These are phyloP conservation scores for Lepeophtheirus salmonis DNA, from an alignment of 1,140 invertebrate species.

Conservation along the genomic window DNA sequence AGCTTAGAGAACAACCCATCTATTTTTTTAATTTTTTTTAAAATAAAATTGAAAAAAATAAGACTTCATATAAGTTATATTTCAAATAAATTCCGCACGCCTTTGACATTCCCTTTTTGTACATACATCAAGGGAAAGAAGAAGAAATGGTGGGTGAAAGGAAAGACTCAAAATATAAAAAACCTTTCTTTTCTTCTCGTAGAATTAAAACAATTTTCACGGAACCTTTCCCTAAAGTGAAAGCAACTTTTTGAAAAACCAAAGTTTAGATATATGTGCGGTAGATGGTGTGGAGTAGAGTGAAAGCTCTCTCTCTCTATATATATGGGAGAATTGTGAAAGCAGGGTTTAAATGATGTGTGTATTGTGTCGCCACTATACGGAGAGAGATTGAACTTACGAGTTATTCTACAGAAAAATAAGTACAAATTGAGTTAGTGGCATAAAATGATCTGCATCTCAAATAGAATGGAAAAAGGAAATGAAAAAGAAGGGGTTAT, in stretches of 20 bases:
- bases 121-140: too few relatives aligned
- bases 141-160: too few relatives aligned
- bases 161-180: too few relatives aligned
- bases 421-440: not conserved
- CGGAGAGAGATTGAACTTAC: not conserved
- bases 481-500: not conserved
- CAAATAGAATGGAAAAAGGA: not conserved
- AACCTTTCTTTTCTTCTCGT: not conserved
- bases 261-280: not conserved
- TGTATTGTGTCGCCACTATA: not conserved
- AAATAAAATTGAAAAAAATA: not conserved
- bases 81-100: not conserved
- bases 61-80: not conserved
- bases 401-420: not conserved
- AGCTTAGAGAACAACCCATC: not conserved
- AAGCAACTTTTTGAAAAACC: not conserved
- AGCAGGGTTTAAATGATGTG: not conserved
- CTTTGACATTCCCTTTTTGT: not conserved
- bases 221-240: not conserved
- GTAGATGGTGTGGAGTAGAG: not conserved
- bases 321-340: too few relatives aligned
- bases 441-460: not conserved
- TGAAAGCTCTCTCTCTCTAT: not conserved
- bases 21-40: not conserved
- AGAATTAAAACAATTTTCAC: not conserved